A percentile compares a stretch with the other conserved stretches of the same genome.
These are phyloP conservation scores for Zaprionus africanus DNA, from an alignment of 1,140 invertebrate species.

Conservation along the genomic window DNA sequence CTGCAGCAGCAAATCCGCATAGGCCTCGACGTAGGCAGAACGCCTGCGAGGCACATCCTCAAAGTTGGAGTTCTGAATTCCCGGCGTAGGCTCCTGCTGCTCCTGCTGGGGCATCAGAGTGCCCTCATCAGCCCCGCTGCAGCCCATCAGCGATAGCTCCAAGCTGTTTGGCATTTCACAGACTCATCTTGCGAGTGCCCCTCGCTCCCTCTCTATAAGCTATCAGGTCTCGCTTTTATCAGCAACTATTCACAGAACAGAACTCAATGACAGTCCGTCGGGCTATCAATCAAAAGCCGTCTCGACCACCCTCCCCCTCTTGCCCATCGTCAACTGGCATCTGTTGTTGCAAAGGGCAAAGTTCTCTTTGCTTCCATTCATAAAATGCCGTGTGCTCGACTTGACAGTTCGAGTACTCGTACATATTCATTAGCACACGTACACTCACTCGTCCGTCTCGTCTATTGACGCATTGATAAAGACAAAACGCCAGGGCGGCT, in stretches of 20 bases:
- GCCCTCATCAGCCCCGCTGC: slow-evolving; percentile 46
- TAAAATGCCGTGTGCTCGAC: slow-evolving; percentile 36
- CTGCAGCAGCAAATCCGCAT: slow-evolving; percentile 58
- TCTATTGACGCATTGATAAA: slow-evolving; percentile 23
- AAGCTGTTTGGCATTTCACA: slow-evolving; percentile 36
- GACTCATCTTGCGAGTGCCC: neutral
- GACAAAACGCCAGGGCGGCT: neutral
- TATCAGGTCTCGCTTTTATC: slow-evolving; percentile 8
- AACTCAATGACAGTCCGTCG: slow-evolving; percentile 17
- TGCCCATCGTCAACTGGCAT: neutral
- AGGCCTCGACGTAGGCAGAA: slow-evolving; percentile 49
- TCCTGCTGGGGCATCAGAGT: slow-evolving; percentile 9
- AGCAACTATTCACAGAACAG: slow-evolving; percentile 1
- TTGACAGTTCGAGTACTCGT: slow-evolving; percentile 15
- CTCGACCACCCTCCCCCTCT: neutral
- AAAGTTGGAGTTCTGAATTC: slow-evolving; percentile 57
- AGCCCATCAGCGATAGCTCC: slow-evolving; percentile 53
- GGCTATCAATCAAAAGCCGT: slow-evolving; percentile 21
- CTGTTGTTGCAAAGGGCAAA: slow-evolving; percentile 33
- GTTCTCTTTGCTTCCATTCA: slow-evolving; percentile 57
- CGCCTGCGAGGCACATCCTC: slow-evolving; percentile 29
- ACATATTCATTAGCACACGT: slow-evolving; percentile 10
- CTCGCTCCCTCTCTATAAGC: neutral
- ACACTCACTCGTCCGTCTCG: neutral
- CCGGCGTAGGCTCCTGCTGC: neutral